These are phyloP conservation scores for Anas capensis DNA, from an alignment of 2,797 vertebrate species.

Conservation along the genomic window DNA sequence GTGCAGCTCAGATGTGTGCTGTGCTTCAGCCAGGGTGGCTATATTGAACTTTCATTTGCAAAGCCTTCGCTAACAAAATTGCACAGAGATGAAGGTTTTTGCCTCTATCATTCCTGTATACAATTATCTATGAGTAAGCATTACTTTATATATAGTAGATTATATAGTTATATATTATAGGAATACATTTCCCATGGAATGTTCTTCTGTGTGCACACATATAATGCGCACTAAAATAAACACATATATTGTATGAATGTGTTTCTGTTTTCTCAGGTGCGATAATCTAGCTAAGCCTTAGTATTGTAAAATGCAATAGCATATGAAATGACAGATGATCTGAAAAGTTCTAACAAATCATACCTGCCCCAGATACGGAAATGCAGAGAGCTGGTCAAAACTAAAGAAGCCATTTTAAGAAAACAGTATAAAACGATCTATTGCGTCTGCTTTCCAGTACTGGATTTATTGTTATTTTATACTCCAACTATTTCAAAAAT, in stretches of 20 bases:
- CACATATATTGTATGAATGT: constrained; percentile 8
- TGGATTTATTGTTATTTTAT: not conserved
- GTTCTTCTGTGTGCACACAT: constrained; percentile 22
- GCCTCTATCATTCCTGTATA: not conserved
- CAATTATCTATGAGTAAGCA: constrained; percentile 51
- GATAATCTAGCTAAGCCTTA: not conserved
- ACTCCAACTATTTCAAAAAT: not conserved
- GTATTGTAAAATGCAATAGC: constrained; percentile 3
- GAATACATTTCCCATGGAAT: constrained; percentile 15
- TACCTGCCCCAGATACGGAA: not conserved
- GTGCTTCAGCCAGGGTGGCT: constrained; percentile 52
- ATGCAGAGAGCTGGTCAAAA: constrained; percentile 4
- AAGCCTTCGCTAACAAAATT: constrained; percentile 60
- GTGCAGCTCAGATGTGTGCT: not conserved
- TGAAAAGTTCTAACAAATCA: not conserved
- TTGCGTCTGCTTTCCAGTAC: not conserved
- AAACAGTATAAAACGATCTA: not conserved
- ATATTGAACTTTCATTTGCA: constrained; percentile 65
- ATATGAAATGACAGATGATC: not conserved
- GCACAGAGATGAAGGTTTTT: constrained; percentile 58
- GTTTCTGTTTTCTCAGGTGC: not conserved
- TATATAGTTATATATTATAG: not conserved
- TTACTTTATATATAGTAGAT: constrained; percentile 13
- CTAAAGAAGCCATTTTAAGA: constrained; percentile 18
- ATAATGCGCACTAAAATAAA: constrained; percentile 45